Base-by-base conservation (phyloP, 2,113 vertebrate species). In the Indicator maculatus region DNA sequence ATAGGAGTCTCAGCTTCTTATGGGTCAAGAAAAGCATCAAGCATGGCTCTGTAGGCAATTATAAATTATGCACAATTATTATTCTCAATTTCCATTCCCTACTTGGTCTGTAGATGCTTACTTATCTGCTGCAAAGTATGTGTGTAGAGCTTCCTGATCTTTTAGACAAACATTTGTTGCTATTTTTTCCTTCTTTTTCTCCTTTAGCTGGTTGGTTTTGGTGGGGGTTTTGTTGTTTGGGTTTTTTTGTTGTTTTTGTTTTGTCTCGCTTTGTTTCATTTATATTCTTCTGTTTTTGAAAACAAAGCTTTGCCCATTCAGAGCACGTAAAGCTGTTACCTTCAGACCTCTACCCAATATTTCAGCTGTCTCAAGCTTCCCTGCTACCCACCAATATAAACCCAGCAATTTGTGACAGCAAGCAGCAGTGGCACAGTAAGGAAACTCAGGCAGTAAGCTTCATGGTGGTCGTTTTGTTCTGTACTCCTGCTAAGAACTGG, bases 101-200 rank as follows among this genome's bases (percentile, higher is more conserved):
- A 36, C 16, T 30, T 91, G 41, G 45, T 87, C 19, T 89, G 61
- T 16, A n/a, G 33, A 38, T 65, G 44, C 14, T 72, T 80, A 39
- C 53, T 44, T 45, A 67, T 86, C 41, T 64, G n/a, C 11, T 92
- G 47, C 61, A 50, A 70, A n/a, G 12, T 3, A 0, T 55, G 13
- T 72, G 63, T 59, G 16, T 72, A 58, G 6, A 5, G 50, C 19
- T n/a, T 81, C 8, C 33, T 67, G 8, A 66, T 77, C 0, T 44
- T 66, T 60, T n/a, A 17, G 11, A 58, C 27, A 58, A 60, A 53
- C 61, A 1, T 7, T 3, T 63, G 47, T 10, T 59, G 28, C 41
- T 64, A 11, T 24, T 38, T 56, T 60, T 24, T 23, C 2, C 1
- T 10, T 39, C 30, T 55, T 28, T 26, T 3, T 1, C 5, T 10